Evolutionary conservation across 92 coral and sea anemone species (phyloP).

Genomic region (Scolanthus callimorphus): DNA sequence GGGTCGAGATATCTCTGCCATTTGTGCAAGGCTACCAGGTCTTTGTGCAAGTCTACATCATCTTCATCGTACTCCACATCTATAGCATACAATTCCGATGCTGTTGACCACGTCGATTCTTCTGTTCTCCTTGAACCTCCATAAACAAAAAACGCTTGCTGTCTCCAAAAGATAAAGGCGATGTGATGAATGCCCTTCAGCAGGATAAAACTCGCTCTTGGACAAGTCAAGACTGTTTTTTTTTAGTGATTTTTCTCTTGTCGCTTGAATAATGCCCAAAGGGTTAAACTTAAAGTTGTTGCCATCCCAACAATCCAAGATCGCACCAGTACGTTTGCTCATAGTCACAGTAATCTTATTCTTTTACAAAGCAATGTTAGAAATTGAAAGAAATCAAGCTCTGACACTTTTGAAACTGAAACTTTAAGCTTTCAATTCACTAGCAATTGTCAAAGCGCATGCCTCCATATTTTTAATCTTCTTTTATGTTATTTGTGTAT

Average conservation of each 20-base stretch:
- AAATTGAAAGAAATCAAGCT: too few relatives aligned
- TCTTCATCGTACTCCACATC: neutral
- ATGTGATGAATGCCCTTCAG: neutral
- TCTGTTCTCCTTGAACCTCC: neutral
- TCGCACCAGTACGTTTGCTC: too few relatives aligned
- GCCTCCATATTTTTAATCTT: too few relatives aligned
- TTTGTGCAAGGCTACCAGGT: conserved; percentile 4
- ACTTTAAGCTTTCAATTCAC: too few relatives aligned
- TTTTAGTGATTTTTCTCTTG: too few relatives aligned
- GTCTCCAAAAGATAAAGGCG: neutral
- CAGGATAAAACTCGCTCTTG: neutral
- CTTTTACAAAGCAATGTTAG: too few relatives aligned
- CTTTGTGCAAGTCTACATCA: neutral
- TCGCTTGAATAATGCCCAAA: neutral
- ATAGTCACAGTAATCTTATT: too few relatives aligned
- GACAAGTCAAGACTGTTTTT: neutral
- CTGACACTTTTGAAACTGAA: too few relatives aligned
- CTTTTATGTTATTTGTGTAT: too few relatives aligned
- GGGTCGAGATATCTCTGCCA: conserved; percentile 6
- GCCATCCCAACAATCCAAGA: too few relatives aligned
- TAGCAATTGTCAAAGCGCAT: too few relatives aligned
- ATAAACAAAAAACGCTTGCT: neutral
- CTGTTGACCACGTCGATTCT: neutral
- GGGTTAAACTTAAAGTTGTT: neutral
- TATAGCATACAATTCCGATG: neutral